Evolutionary conservation across 2,888 invertebrate species (phyloP).

Genomic region (Nomada ferruginata): DNA sequence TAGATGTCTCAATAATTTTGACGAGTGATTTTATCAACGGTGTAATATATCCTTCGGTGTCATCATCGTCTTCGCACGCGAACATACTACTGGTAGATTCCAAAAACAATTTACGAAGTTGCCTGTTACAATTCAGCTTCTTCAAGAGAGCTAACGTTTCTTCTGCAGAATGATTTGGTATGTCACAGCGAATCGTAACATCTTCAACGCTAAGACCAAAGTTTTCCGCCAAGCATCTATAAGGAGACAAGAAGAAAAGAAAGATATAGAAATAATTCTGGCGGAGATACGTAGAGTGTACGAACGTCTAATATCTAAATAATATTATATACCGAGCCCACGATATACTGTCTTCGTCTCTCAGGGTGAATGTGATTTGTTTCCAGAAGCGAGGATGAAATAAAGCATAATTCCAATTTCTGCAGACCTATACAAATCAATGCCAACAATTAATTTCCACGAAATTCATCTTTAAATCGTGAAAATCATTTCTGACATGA

Average conservation of each 20-base stretch:
- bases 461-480: background rate
- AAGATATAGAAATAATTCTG: background rate
- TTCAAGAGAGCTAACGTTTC: conserved; percentile 79
- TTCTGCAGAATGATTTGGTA: conserved; percentile 76
- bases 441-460: conserved; percentile 16
- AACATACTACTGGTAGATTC: conserved; percentile 80
- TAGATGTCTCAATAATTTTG: conserved; percentile 84
- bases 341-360: conserved; percentile 79
- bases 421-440: conserved; percentile 82
- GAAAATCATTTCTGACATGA: background rate
- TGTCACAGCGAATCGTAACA: conserved; percentile 83
- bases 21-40: conserved; percentile 80
- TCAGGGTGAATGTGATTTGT: conserved; percentile 82
- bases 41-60: conserved; percentile 67
- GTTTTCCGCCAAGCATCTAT: conserved; percentile 80
- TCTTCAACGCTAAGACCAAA: conserved; percentile 83
- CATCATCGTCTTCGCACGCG: conserved; percentile 70
- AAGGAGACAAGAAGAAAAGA: background rate
- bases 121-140: conserved; percentile 80
- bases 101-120: conserved; percentile 81
- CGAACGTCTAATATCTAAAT: no score
- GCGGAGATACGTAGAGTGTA: background rate
- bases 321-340: conserved; percentile 78
- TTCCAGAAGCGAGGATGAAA: conserved; percentile 84
- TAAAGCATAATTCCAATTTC: conserved; percentile 86